Evolutionary conservation across 2,888 invertebrate species (phyloP), one percentile per base, ranked within the genome.

Genomic region (Phytoseiulus persimilis): DNA sequence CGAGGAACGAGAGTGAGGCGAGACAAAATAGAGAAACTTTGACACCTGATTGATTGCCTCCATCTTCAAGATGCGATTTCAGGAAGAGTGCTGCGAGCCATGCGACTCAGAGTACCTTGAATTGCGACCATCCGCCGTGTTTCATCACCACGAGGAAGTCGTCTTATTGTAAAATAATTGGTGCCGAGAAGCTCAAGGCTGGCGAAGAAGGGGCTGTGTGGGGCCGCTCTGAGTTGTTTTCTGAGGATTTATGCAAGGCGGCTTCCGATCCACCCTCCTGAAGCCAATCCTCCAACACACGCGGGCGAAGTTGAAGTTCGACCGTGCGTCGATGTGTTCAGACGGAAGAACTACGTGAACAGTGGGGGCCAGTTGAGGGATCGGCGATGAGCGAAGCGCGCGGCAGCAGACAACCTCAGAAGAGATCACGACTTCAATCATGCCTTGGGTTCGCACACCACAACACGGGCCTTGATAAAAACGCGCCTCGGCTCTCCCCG

Each of bases 1-100:
- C 5, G 65, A 65, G 65, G 18, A 65, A 28, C 65, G 65, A 65
- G 18, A 65, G 65, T 65, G 65, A 65, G 28, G 65, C 5, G 65
- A 65, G 28, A 23, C 18, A 65, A 1, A 65, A 65, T 65, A 65
- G 65, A 65, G 65, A 65, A 65, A 65, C 65, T 65, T 65, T 65
- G 65, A 65, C 65, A 65, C 65, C 65, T 65, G 65, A 65, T 65
- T 65, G 65, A 65, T 65, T 65, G 65, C 65, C 65, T 65, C 65
- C 65, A 65, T 65, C 65, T 65, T 23, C 28, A 28, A 65, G 18
- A 65, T 65, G 65, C 18, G 14, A 28, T 18, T 65, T 65, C n/a
- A 2, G 65, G 18, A 65, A 65, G 65, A 65, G 65, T 65, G 65
- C 23, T 28, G 18, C 65, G 65, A 23, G 39, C n/a, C n/a, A n/a